Evolutionary conservation across 2,888 invertebrate species (phyloP), one percentile per base, ranked within the genome.

Genomic region (Cinara cedri): DNA sequence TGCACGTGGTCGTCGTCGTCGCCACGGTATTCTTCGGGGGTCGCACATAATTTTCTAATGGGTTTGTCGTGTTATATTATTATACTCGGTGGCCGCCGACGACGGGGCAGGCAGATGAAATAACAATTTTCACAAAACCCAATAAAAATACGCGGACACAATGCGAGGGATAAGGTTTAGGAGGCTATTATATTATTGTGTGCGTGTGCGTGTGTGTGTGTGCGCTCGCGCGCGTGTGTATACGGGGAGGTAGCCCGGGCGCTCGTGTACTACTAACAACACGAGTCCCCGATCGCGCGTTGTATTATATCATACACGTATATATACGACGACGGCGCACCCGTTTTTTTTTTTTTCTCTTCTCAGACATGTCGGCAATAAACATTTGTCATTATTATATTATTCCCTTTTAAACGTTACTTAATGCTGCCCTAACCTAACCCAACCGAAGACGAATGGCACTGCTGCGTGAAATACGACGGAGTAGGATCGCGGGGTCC

Each of bases 51-150:
- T 78, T 78, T 78, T 70, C 78, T 78, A 78, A 78, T 78, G 78
- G 78, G 78, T 78, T 78, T 78, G 70, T 78, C 78, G 78, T 70
- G 78, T 78, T 76, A 66, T 72, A n/a, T 71, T 26, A 11, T 13
- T 34, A 34, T 34, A 34, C 6, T 34, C 6, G 34, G 34, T 34
- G 6, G 14, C 13, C 57, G 66, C 49, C 57, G 72, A 54, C 42
- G 19, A 42, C 19, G 60, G 70, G 60, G 70, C 78, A 78, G 60
- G 70, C 78, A 78, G 78, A 78, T 78, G 78, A 78, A 78, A 78
- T 78, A 78, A 78, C 78, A 78, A 70, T 78, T 78, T 78, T 70
- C 78, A 78, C 78, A 78, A 70, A 78, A 78, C 78, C 70, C 78
- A 62, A 70, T 78, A 78, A 70, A 70, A 55, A 75, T 63, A 51